Conservation (phyloP, 2,797 vertebrate species). For the Onychomys leucogaster region DNA sequence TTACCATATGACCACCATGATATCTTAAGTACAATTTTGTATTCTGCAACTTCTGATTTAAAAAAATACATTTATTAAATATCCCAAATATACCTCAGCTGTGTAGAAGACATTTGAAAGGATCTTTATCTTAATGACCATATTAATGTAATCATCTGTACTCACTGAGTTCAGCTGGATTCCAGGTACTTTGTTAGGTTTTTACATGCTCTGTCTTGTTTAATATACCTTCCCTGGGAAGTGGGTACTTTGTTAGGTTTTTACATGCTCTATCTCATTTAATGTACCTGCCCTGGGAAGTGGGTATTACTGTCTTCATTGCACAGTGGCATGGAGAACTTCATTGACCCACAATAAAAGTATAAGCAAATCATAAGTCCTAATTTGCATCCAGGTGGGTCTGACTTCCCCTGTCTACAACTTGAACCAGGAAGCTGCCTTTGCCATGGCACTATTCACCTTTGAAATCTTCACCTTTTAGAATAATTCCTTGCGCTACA, state of each 20-base stretch:
- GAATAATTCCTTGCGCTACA: neutral
- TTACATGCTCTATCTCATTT: neutral
- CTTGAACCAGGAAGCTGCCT: neutral
- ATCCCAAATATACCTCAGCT: neutral
- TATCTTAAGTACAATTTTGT: neutral
- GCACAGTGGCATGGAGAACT: neutral
- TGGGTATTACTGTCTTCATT: neutral
- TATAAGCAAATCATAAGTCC: neutral
- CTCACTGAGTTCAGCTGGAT: neutral
- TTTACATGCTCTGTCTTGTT: neutral
- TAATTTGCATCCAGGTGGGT: neutral
- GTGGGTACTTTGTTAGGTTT: neutral
- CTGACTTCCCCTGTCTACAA: constrained; percentile 24
- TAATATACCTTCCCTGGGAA: neutral
- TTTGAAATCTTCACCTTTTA: neutral
- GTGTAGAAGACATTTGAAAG: neutral
- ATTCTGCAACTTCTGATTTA: neutral
- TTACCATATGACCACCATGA: neutral
- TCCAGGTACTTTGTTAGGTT: neutral
- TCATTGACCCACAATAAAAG: neutral
- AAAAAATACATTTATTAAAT: neutral
- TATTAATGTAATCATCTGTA: neutral
- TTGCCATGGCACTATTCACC: neutral
- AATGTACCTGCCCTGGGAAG: neutral
- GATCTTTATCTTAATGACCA: neutral